Evolutionary conservation across 2,888 invertebrate genomes (phyloP).

Genomic region (Drosophila percnosoma): DNA sequence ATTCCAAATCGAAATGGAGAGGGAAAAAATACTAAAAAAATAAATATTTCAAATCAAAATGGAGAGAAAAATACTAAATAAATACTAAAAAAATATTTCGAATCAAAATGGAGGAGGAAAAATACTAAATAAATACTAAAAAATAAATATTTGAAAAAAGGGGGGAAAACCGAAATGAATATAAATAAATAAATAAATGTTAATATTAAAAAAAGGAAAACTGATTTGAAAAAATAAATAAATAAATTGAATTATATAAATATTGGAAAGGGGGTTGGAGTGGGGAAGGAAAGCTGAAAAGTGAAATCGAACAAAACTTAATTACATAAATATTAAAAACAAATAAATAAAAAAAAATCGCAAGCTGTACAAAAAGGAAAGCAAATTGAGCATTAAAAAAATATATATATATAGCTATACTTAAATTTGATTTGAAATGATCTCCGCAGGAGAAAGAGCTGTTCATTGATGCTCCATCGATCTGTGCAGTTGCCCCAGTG

Average conservation of each 20-base stretch:
- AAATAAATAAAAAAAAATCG: background rate
- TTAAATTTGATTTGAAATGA: background rate
- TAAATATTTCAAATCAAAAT: background rate
- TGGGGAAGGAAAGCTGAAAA: background rate
- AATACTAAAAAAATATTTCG: background rate
- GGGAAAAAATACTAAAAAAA: background rate
- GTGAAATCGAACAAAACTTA: background rate
- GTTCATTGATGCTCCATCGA: background rate
- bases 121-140: background rate
- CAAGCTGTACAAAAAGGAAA: background rate
- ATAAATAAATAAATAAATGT: too few relatives aligned
- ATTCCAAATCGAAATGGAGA: background rate
- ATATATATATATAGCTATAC: background rate
- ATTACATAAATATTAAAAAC: background rate
- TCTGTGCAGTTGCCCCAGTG: background rate
- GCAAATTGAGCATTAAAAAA: background rate
- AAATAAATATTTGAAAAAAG: too few relatives aligned
- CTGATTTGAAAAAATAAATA: background rate
- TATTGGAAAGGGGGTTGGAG: background rate
- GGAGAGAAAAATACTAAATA: background rate
- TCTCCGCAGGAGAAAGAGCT: background rate
- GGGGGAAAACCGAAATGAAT: too few relatives aligned
- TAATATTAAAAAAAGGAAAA: background rate
- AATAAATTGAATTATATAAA: background rate
- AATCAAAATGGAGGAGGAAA: background rate